Conservation (phyloP, 2,797 vertebrate genomes). For the Rhinoraja longicauda region DNA sequence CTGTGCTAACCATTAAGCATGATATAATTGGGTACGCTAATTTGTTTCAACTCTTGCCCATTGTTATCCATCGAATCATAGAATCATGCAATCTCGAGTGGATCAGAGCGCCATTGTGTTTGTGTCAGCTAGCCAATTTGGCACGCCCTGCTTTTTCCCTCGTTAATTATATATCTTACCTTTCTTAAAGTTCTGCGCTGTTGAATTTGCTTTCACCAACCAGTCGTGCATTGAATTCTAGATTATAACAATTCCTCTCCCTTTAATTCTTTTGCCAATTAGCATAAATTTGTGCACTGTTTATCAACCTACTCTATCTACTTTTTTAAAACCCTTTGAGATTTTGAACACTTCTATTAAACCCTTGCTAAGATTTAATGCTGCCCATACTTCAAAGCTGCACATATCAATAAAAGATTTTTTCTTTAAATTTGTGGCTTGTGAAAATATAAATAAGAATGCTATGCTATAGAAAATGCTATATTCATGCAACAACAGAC, state of each 20-base stretch:
- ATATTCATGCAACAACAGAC: background rate
- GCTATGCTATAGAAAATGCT: background rate
- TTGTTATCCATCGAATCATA: background rate
- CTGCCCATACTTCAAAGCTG: too few species aligned
- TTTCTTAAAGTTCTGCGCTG: background rate
- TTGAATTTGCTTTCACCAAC: background rate
- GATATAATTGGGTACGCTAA: background rate
- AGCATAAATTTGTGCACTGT: background rate
- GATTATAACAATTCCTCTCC: background rate
- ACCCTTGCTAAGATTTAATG: background rate
- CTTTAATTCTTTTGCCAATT: background rate
- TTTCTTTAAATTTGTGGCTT: background rate
- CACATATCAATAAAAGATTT: background rate
- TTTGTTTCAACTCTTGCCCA: background rate
- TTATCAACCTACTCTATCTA: background rate
- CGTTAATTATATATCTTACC: background rate
- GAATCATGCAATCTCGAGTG: background rate
- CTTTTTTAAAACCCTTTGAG: background rate
- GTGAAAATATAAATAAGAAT: background rate
- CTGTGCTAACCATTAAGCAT: background rate
- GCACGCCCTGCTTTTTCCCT: background rate
- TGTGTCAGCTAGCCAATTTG: background rate
- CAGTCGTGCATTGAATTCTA: background rate
- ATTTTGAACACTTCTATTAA: background rate
- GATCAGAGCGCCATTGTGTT: background rate